Conservation (phyloP, 2,888 invertebrate genomes). For the Sialis fuliginosa region DNA sequence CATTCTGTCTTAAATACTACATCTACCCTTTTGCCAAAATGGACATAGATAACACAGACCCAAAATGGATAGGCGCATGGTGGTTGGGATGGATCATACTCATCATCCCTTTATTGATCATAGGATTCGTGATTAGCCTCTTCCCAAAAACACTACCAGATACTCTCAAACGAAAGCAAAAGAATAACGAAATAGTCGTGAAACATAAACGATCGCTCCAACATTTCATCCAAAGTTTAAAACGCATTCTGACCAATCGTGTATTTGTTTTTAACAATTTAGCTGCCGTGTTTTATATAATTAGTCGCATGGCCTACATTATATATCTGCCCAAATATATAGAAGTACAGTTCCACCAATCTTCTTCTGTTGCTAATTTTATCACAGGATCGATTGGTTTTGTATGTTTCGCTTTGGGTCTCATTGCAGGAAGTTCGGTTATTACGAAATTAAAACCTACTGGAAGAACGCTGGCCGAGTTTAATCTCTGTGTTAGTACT, state of each 20-base stretch:
- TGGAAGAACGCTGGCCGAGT: conserved; percentile 45
- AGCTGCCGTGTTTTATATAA: conserved; percentile 52
- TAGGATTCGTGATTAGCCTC: conserved; percentile 41
- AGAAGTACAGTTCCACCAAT: conserved; percentile 61
- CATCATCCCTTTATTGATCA: conserved; percentile 34
- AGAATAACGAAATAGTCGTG: conserved; percentile 10
- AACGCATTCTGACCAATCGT: conserved; percentile 41
- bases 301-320: conserved; percentile 58
- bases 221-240: conserved; percentile 46
- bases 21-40: conserved; percentile 45
- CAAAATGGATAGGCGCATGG: conserved; percentile 71
- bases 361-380: conserved; percentile 55
- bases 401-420: conserved; percentile 49
- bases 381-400: conserved; percentile 53
- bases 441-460: conserved; percentile 47
- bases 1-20: conserved; percentile 43
- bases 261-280: conserved; percentile 55
- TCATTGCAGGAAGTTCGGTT: conserved; percentile 43
- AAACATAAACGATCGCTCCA: conserved; percentile 21
- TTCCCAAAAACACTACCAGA: conserved; percentile 53
- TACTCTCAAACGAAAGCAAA: conserved; percentile 35
- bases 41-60: conserved; percentile 45
- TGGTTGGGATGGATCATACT: conserved; percentile 59
- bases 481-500: conserved; percentile 48
- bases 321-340: conserved; percentile 71